Evolutionary conservation across 2,797 vertebrate species (phyloP), one percentile per base, ranked within the genome.

Genomic region (Labroides dimidiatus): DNA sequence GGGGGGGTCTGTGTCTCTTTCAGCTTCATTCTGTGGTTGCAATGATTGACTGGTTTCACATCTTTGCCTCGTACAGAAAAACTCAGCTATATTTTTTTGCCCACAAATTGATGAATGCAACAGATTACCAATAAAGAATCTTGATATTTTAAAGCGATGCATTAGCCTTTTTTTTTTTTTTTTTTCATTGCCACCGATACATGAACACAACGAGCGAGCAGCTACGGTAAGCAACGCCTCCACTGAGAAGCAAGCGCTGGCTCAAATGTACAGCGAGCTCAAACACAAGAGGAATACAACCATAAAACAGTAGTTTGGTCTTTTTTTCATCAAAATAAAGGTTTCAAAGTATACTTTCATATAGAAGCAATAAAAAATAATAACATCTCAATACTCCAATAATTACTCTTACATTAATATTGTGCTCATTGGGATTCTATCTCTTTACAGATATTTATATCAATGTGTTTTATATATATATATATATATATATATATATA

Each of bases 281-380:
- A 74, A 89, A 91, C 86, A 92, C 78, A 82, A 72, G 70, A 86
- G 82, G 56, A 77, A 41, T 53, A 89, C 85, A 82, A 78, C 75
- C 75, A 80, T 71, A 73, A 24, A 82, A 91, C 93, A 93, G 93
- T 92, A 93, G 89, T 91, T 90, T 92, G 92, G 92, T 93, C 92
- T 87, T 92, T 89, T n/a, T 87, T 81, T 72, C 56, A 80, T 77
- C 59, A 86, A 89, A 89, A 87, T 88, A 88, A 92, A 89, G 55
- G 53, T 81, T 84, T 75, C 77, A 78, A 84, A 78, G 73, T 78
- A 87, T 72, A 89, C 70, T 90, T 83, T 88, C 60, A 82, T 85
- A 84, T 82, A 86, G 78, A 86, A 83, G 77, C 82, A 85, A 88
- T 89, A 91, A 85, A 92, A 94, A 93, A 93, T 89, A 91, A 88